phyloP scores from a whole-genome alignment of 1,140 invertebrate species.

The Drosophila kikkawai region DNA sequence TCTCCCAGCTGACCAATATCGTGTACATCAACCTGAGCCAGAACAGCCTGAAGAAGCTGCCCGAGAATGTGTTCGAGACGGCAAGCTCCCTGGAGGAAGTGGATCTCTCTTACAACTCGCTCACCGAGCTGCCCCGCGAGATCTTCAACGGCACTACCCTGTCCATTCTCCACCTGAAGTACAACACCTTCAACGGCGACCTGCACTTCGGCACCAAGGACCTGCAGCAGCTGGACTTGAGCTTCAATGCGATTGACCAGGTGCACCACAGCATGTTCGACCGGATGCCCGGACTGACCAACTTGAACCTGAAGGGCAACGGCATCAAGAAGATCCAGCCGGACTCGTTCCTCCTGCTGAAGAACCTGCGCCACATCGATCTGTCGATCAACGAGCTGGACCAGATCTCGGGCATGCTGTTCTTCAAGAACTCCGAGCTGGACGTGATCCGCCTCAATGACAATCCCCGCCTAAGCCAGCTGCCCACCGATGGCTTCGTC shows the following conservation, averaged over 20 bases:
- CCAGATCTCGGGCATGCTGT: constrained; percentile 88
- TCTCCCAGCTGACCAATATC: constrained; percentile 87
- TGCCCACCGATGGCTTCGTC: constrained; percentile 87
- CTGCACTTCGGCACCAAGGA: constrained; percentile 86
- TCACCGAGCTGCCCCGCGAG: constrained; percentile 86
- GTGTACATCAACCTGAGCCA: constrained; percentile 88
- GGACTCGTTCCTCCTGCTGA: constrained; percentile 88
- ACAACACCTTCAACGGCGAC: constrained; percentile 86
- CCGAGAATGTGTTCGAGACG: constrained; percentile 87
- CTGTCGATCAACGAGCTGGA: constrained; percentile 89
- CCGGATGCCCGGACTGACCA: constrained; percentile 87
- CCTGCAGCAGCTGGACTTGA: constrained; percentile 88
- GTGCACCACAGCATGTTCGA: constrained; percentile 88
- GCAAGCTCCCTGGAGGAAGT: constrained; percentile 88
- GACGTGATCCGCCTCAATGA: constrained; percentile 89
- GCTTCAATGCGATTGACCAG: constrained; percentile 88
- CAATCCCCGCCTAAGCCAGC: constrained; percentile 87
- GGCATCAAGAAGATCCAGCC: constrained; percentile 88
- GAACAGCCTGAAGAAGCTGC: constrained; percentile 88
- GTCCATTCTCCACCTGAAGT: constrained; percentile 87
- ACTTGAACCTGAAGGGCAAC: constrained; percentile 88
- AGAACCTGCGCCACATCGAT: constrained; percentile 88
- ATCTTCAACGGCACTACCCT: constrained; percentile 88
- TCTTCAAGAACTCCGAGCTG: constrained; percentile 88
- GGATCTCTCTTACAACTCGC: constrained; percentile 88